phyloP scores from a whole-genome alignment of 1,140 invertebrate species.

The Spodoptera frugiperda region DNA sequence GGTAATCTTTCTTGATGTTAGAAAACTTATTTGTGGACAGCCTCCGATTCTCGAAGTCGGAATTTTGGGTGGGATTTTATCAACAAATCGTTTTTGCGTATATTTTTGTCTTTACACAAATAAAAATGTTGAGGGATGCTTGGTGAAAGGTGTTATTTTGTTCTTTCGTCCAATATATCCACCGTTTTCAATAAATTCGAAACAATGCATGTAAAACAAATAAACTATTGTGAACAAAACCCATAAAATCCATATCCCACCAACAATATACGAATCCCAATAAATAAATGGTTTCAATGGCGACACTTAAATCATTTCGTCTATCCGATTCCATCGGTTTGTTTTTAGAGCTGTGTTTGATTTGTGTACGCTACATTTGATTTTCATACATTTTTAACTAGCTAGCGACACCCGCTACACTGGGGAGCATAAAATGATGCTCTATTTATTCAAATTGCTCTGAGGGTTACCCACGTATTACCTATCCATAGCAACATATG shows the following conservation, averaged over 20 bases:
- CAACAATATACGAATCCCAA: slow-evolving; percentile 3
- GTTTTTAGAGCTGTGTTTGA: slow-evolving; percentile 18
- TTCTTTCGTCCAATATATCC: too few species aligned
- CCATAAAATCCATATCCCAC: too few species aligned
- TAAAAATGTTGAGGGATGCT: too few species aligned
- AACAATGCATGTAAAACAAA: too few species aligned
- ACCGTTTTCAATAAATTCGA: too few species aligned
- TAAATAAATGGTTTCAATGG: slow-evolving; percentile 8
- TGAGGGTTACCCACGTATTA: slow-evolving; percentile 23
- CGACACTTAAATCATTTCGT: background rate
- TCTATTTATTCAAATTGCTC: slow-evolving; percentile 32
- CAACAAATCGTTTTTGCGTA: too few species aligned
- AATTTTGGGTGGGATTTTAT: too few species aligned
- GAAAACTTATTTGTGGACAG: too few species aligned
- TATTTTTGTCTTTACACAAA: too few species aligned
- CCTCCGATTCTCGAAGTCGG: background rate
- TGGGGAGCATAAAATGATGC: slow-evolving; percentile 15
- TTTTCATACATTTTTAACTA: slow-evolving; percentile 36
- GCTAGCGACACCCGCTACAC: background rate
- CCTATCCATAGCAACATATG: too few species aligned
- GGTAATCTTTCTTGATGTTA: background rate
- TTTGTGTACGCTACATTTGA: slow-evolving; percentile 31
- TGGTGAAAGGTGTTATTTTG: too few species aligned
- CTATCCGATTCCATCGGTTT: background rate
- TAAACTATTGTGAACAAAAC: too few species aligned